These are phyloP conservation scores for Berghia stephanieae DNA, from an alignment of 1,140 invertebrate genomes.

Conservation along the genomic window DNA sequence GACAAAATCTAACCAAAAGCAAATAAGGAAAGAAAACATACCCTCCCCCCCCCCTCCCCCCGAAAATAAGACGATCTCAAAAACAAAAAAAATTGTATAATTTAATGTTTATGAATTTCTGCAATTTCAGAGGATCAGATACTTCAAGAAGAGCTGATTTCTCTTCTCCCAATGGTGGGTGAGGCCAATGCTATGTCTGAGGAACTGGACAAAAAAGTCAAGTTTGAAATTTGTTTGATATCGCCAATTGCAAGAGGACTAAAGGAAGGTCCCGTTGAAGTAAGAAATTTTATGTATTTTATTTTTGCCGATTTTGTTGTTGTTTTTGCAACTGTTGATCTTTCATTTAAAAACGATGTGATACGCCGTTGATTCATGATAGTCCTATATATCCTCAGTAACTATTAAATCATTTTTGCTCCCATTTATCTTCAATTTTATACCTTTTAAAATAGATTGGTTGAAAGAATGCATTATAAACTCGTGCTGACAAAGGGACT, in stretches of 20 bases:
- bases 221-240: constrained; percentile 73
- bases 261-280: constrained; percentile 65
- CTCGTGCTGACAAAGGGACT: too few relatives aligned
- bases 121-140: constrained; percentile 67
- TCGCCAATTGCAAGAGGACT: constrained; percentile 70
- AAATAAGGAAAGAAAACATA: too few relatives aligned
- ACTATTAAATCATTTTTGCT: too few relatives aligned
- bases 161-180: constrained; percentile 72
- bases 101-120: neutral
- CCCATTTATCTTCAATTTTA: too few relatives aligned
- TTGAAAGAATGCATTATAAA: too few relatives aligned
- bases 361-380: too few relatives aligned
- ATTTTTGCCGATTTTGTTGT: neutral
- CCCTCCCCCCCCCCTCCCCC: too few relatives aligned
- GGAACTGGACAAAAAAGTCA: constrained; percentile 72
- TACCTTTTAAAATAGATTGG: too few relatives aligned
- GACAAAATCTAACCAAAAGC: too few relatives aligned
- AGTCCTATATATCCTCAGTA: too few relatives aligned
- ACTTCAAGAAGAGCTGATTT: constrained; percentile 73
- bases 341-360: too few relatives aligned
- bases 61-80: too few relatives aligned
- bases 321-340: neutral
- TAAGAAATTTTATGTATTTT: constrained; percentile 41
- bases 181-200: constrained; percentile 75
- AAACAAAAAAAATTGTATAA: neutral